Conservation (phyloP, 2,888 invertebrate genomes). For the Entomobrya multifasciata region DNA sequence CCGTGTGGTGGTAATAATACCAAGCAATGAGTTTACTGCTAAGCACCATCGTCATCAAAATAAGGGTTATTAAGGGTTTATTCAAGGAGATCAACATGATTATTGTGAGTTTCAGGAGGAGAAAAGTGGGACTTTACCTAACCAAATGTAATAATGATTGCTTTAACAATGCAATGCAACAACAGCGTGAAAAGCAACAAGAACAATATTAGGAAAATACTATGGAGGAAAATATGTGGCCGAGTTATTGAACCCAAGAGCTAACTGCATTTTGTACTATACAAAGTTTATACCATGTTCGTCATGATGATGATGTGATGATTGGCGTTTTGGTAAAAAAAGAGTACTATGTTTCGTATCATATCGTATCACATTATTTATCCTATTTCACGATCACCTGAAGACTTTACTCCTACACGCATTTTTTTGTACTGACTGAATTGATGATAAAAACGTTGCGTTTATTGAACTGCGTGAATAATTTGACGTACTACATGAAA, state of each 20-base stretch:
- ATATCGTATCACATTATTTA: no score
- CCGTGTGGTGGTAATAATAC: conserved; percentile 49
- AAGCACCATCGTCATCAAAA: conserved; percentile 70
- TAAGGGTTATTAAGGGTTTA: conserved; percentile 72
- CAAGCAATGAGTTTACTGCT: conserved; percentile 63
- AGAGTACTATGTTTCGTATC: no score
- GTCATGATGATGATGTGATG: not conserved
- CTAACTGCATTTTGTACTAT: conserved; percentile 22
- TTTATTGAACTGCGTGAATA: conserved; percentile 27
- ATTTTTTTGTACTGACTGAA: not conserved
- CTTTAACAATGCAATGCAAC: not conserved
- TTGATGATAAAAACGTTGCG: not conserved
- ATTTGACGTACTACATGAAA: conserved; percentile 30
- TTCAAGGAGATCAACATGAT: conserved; percentile 67
- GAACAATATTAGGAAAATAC: conserved; percentile 52
- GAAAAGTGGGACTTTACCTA: conserved; percentile 30
- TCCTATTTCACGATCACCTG: no score
- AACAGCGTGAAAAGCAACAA: not conserved
- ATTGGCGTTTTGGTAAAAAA: not conserved
- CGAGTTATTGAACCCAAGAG: conserved; percentile 56
- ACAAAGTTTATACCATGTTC: not conserved
- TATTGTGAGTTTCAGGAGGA: conserved; percentile 42
- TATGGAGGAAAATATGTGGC: conserved; percentile 35
- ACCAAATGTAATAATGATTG: no score
- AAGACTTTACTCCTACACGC: conserved; percentile 36